phyloP scores from a whole-genome alignment of 1,140 invertebrate species.

The Geopemphigus sp. region DNA sequence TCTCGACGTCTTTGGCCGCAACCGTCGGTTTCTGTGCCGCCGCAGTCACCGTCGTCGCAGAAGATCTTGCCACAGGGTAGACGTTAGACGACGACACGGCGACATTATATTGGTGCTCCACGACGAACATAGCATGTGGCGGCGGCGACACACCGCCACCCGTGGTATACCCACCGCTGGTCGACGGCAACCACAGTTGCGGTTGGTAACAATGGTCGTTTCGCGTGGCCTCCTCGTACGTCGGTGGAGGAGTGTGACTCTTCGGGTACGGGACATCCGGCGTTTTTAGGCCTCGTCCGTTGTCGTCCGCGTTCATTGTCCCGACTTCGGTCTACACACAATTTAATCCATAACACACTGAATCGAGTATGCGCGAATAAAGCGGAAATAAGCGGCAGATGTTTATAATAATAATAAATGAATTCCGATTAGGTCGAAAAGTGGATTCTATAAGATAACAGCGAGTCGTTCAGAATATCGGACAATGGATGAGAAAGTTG shows the following conservation, averaged over 20 bases:
- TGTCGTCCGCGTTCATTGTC: background rate
- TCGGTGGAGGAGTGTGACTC: conserved; percentile 3
- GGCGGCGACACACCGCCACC: too few species aligned
- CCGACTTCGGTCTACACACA: background rate
- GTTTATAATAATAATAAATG: too few species aligned
- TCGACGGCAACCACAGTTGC: conserved; percentile 19
- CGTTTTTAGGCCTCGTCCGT: conserved; percentile 12
- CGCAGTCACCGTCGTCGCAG: too few species aligned
- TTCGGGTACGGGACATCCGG: background rate
- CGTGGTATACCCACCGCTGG: background rate
- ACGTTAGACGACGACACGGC: too few species aligned
- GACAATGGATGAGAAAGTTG: too few species aligned
- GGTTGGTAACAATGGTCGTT: conserved; percentile 27
- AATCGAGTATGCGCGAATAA: too few species aligned
- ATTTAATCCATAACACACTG: too few species aligned
- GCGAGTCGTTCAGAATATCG: too few species aligned
- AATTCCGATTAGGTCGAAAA: too few species aligned
- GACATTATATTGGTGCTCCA: background rate
- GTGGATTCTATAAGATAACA: too few species aligned
- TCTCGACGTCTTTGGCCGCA: background rate
- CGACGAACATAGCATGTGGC: background rate
- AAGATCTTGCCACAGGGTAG: background rate
- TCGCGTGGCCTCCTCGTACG: conserved; percentile 31
- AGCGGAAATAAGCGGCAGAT: too few species aligned
- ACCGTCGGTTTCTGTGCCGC: background rate